Base-by-base conservation (phyloP, 2,888 invertebrate genomes). In the Drymonia ruficornis region DNA sequence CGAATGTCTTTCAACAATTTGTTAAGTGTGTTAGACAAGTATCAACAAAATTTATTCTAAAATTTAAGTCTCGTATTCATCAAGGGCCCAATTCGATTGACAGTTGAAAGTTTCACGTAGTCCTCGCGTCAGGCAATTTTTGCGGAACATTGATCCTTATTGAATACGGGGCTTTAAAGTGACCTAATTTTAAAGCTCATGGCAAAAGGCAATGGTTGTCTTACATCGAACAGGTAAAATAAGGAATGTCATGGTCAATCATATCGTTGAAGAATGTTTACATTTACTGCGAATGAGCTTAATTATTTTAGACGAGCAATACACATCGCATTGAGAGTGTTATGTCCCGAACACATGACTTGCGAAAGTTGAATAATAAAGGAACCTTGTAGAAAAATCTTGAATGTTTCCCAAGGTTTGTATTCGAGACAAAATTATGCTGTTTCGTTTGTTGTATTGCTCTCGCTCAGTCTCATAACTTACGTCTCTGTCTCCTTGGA, bases 401-500 rank as follows among this genome's bases (percentile, higher is more conserved):
- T 29, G n/a, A 40, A 6, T 19, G 58, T 46, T 50, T 47, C 59
- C 70, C 60, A 59, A 53, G 52, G 49, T 43, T 65, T 62, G 53
- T 61, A 64, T 61, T 60, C 59, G 57, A 61, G 72, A 61, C 65
- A 36, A 43, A 38, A 52, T n/a, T 48, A 43, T 5, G 36, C 6
- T 36, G 11, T 36, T n/a, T 36, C 36, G n/a, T 31, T 31, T 11
- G 31, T 31, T 70, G 70, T 63, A 70, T 63, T 72, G 70, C 60
- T 55, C 60, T 60, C 42, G 49, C 49, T 61, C 63, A 64, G 65
- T 69, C 60, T 65, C 53, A 60, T 53, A 56, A 65, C 76, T 94
- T 96, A 97, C 89, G 97, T 96, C 89, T 97, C 97, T 55, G 96
- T 96, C 89, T 97, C 97, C 87, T 96, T 97, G 74, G 95, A 94